Base-by-base conservation (phyloP, 2,113 vertebrate genomes). In the Asarcornis scutulata region DNA sequence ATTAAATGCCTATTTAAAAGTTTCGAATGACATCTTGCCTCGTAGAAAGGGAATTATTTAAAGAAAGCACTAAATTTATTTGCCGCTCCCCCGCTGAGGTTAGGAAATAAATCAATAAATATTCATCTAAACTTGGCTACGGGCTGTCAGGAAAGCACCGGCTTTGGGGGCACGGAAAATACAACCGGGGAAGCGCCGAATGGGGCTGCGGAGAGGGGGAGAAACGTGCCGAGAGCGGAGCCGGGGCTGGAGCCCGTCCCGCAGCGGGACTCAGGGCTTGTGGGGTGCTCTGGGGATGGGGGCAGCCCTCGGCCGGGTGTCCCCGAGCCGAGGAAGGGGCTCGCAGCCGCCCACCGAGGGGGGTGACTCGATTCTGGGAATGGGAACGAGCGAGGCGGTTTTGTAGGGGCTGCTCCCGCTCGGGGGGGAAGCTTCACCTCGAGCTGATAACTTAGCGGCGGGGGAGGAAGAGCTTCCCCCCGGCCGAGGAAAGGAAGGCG, bases 1-100 rank as follows among this genome's bases (percentile, higher is more conserved):
- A 99, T 99, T 99, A 99, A 99, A 99, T 98, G 98, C 97, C 98
- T 97, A 98, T 98, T 99, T 98, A 98, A 97, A 98, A 98, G 97
- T 98, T 98, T 98, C 98, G 94, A 97, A 98, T 98, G 98, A 98
- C 98, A 98, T 98, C 97, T 97, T 98, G 96, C 94, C 97, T 97
- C 97, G 97, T 97, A 98, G 98, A 98, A 98, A 98, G 97, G 96
- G 96, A 96, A 97, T 98, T 98, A 97, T 98, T 98, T 97, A 97
- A 98, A 98, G 97, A 97, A 98, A 96, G 92, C 97, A 97, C 97
- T 98, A 98, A 97, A 98, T 98, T 98, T 98, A 97, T 98, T 98
- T 98, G 98, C 96, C 42, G 91, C 89, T 79, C 92, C 95, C 98
- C 97, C 90, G 96, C 97, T 95, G 97, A 87, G 98, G 88, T 96